Base-by-base conservation (phyloP, 2,797 vertebrate species). In the Acridotheres tristis region DNA sequence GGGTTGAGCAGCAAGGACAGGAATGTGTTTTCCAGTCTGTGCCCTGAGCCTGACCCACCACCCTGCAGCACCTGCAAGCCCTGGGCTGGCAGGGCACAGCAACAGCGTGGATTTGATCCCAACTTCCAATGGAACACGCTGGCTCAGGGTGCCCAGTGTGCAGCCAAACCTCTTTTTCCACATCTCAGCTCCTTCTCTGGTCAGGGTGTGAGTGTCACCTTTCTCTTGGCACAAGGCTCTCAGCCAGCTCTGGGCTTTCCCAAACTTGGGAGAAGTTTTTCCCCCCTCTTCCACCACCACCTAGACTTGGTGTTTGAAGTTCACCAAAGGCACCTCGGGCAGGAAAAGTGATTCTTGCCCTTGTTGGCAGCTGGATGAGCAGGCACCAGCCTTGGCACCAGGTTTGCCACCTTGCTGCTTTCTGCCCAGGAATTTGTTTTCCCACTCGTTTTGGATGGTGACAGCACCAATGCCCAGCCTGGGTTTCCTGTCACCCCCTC, bases 71-170 rank as follows among this genome's bases (percentile, higher is more conserved):
- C 13, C 55, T 59, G 40, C 54, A 32, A 61, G 42, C 14, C 36
- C 42, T 11, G 25, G 23, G 34, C 25, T n/a, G 40, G 9, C 25
- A 32, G 82, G 50, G 29, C 50, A 29, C 13, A 29, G 19, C 26
- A 40, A 6, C 19, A 43, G 32, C n/a, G 30, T 14, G 51, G 66
- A 69, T 59, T 22, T 26, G n/a, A n/a, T 32, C 45, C 82, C 45
- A 34, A 0, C 18, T 38, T 85, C 55, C 36, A 3, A 3, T 53
- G 27, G 40, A 59, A 63, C 30, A 21, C 1, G 0, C 14, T 51
- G 71, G 14, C 21, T 67, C 22, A 3, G 16, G 22, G 23, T 32
- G 22, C 32, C 45, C 32, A 19, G 0, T 1, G 4, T n/a, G 40
- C 15, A 45, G 13, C 40, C 51, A 53, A 85, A 27, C 11, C 22